Evolutionary conservation across 2,797 vertebrate genomes (phyloP), one percentile per base, ranked within the genome.

Genomic region (Austrolebias charrua): DNA sequence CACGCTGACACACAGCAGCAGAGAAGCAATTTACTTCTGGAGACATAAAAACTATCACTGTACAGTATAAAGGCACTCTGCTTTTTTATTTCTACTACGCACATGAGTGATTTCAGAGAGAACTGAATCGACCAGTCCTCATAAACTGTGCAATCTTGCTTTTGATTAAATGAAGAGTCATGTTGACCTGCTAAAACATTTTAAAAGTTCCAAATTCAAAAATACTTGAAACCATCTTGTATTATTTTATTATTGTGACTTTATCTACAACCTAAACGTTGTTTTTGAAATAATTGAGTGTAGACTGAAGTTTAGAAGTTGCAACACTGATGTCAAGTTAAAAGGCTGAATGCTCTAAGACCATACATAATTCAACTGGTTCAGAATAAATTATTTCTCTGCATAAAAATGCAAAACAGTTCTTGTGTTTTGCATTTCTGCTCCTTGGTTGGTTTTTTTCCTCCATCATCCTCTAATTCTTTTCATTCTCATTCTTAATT

Each of bases 401-500:
- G 5, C 18, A 71, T 56, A 28, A 44, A 12, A 1, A 44, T 18
- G 16, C 15, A 29, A 45, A 61, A 16, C 5, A 35, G 50, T 29
- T 20, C 10, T 38, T 11, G 42, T 61, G n/a, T 45, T 47, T 43
- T 19, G 24, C 20, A 29, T 19, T 18, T 5, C 40, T 61, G 16
- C 28, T 18, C 47, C 24, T n/a, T 33, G 20, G 2, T 11, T 10
- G 1, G 18, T 51, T 60, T 10, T 5, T 18, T 51, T 50, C 28
- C 4, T 7, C 13, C 4, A 44, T 55, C 11, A 19, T 50, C 55
- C 24, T 24, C 24, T 24, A 24, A 66, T 56, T 13, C 10, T 40
- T 13, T 81, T 70, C 60, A 43, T 66, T 50, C 49, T 33, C 18
- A 29, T 56, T 76, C 44, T 57, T 66, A 71, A 75, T 81, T 79